A percentile compares a stretch with the other conserved stretches of the same genome.
Conservation (phyloP, 1,140 invertebrate species). For the Babylonia areolata region DNA sequence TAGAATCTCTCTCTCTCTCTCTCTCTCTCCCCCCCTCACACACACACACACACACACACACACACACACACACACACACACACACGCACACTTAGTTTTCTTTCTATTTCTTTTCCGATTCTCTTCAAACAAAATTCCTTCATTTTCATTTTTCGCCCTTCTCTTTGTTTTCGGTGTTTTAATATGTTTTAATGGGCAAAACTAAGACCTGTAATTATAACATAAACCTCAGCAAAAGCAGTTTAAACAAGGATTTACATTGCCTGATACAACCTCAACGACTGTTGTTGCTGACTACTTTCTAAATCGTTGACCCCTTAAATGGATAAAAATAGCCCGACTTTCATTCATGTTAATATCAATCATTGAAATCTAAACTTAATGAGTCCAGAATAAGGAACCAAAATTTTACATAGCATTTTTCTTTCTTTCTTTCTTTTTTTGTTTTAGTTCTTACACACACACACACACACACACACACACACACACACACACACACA, state of each 20-base stretch:
- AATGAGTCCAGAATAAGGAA: too few species aligned
- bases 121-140: neutral
- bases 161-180: too few species aligned
- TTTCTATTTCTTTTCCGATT: neutral
- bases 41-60: conserved; percentile 11
- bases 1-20: neutral
- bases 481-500: neutral
- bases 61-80: neutral
- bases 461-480: neutral
- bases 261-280: too few species aligned
- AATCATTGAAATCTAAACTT: too few species aligned
- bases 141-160: too few species aligned
- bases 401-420: too few species aligned
- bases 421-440: too few species aligned
- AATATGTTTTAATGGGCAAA: neutral
- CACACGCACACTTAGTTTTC: neutral
- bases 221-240: neutral
- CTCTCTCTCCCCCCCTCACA: neutral
- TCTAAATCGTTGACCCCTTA: too few species aligned
- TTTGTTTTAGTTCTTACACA: neutral
- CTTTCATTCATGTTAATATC: too few species aligned
- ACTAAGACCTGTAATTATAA: neutral
- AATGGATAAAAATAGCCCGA: too few species aligned
- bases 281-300: too few species aligned
- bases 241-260: too few species aligned